These are phyloP conservation scores for Xestia rhomboidea DNA, from an alignment of 2,888 invertebrate genomes.

Conservation along the genomic window DNA sequence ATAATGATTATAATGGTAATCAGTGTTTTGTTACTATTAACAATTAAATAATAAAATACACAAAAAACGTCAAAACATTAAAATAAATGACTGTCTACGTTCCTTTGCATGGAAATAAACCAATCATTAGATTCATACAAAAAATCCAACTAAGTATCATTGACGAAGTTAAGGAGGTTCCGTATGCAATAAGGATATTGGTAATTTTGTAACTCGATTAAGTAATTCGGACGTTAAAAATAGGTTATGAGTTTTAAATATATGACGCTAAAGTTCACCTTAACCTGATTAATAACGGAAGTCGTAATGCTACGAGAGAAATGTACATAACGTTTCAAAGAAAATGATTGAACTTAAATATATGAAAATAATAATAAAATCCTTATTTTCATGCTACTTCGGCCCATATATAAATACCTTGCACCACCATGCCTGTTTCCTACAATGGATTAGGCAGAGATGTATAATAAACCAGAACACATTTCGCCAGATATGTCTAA, in stretches of 20 bases:
- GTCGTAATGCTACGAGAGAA: background rate
- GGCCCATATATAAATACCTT: no score
- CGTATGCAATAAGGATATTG: conserved; percentile 17
- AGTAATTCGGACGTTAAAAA: background rate
- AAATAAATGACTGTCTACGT: conserved; percentile 16
- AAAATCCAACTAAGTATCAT: background rate
- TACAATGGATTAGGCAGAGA: background rate
- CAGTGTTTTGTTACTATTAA: background rate
- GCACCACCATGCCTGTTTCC: background rate
- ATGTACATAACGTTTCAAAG: background rate
- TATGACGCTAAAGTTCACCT: background rate
- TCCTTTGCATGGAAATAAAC: conserved; percentile 26
- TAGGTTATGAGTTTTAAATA: background rate
- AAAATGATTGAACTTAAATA: background rate
- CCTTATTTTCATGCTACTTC: no score
- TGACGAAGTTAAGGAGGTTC: conserved; percentile 26
- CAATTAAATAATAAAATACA: background rate
- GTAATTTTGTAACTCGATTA: background rate
- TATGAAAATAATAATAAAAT: background rate
- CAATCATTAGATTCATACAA: conserved; percentile 20
- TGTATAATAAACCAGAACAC: background rate
- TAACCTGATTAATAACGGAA: background rate
- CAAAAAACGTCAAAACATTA: conserved; percentile 3
- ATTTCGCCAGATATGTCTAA: background rate
- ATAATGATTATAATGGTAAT: background rate